Evolutionary conservation across 2,888 invertebrate species (phyloP), one percentile per base, ranked within the genome.

Genomic region (Torymus texanus): DNA sequence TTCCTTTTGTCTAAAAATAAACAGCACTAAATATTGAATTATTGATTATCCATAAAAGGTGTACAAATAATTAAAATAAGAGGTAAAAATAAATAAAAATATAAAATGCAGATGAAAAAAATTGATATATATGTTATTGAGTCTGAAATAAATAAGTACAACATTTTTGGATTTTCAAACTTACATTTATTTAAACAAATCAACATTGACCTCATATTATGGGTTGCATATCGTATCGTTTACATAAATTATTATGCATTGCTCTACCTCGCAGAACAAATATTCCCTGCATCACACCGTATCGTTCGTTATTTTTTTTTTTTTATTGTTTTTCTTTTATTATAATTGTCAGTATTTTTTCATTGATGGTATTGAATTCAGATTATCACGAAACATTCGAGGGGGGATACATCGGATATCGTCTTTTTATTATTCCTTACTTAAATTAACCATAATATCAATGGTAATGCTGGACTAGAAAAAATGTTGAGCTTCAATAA

Each of bases 101-200:
- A 41, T 5, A 29, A 5, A 41, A 41, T 41, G 1, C 41, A 8
- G 41, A 8, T 41, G 41, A 41, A 8, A 41, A 41, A 41, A 41
- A 41, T 41, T 41, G 41, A 41, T 8, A 41, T 41, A 8, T 8
- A 8, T 8, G 5, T 41, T 5, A 41, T 41, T 8, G 41, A 41
- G 1, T 50, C 16, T 62, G 5, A 21, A 79, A 68, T 55, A 74
- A 81, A 75, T 72, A n/a, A 75, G 73, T 51, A 74, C 68, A 66
- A 56, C 65, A 16, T 72, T 16, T 18, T 58, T 84, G 86, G 86
- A 87, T 89, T 90, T 90, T 90, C 84, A 84, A 90, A 89, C 88
- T 90, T 90, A 90, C 89, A 90, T 90, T 90, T 90, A 90, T 90
- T 90, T 89, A 90, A 90, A 90, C 90, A 90, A 90, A 90, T 90